Evolutionary conservation across 1,140 invertebrate genomes (phyloP), one percentile per base, ranked within the genome.

Genomic region (Drosophila varians): DNA sequence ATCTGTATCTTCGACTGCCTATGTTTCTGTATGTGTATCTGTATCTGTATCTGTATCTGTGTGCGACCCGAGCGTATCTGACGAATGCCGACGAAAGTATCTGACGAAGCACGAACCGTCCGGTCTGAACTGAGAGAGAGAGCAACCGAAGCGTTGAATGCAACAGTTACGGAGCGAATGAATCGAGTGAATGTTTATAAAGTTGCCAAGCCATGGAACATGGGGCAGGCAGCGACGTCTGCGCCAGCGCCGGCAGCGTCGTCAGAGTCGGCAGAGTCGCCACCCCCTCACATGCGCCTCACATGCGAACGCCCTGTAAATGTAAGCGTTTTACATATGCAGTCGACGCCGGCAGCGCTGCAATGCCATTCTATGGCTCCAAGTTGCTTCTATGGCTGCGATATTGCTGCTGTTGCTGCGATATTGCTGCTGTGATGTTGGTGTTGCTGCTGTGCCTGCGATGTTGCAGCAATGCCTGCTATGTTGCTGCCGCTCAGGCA

Each of bases 111-210:
- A 57, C 42, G 65, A 74, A 51, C 55, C 56, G 54, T 38, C 40
- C 57, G 46, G 47, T 47, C 34, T 45, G 61, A 58, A 68, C 42
- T 36, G 25, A 56, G 36, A 62, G 18, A 55, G 36, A 70, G 73
- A 87, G 82, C 79, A 74, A 78, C 80, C 84, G 84, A 83, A 83
- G 78, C 78, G 78, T 74, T 77, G 78, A 74, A 89, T 89, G 84
- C 87, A 90, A 90, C 87, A 90, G 87, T 89, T 90, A 90, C 84
- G 77, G 80, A 86, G 77, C 88, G 87, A 89, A 71, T 90, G 87
- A 89, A 14, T 42, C 42, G 64, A 77, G 36, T 77, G 54, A 70
- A 52, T 86, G 53, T 78, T 79, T 65, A 78, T 86, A 61, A 89
- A 86, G 86, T 89, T 89, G 86, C 86, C 80, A 89, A 89, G 76